phyloP scores from a whole-genome alignment of 1,140 invertebrate genomes.

The Drosophila tropicalis region DNA sequence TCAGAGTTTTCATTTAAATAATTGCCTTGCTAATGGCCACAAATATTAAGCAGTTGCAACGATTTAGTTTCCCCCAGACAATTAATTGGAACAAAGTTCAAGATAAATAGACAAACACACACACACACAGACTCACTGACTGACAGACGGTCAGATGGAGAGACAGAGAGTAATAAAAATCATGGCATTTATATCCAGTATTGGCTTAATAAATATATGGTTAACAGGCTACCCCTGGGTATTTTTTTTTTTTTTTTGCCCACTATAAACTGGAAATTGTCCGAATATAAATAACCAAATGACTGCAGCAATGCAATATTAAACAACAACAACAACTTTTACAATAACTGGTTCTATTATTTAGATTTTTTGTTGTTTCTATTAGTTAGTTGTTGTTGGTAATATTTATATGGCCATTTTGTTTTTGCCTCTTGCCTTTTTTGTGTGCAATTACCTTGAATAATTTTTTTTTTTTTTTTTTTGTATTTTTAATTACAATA shows the following conservation, averaged over 20 bases:
- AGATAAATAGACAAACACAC: slow-evolving; percentile 10
- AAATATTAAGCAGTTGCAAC: slow-evolving; percentile 41
- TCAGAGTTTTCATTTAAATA: slow-evolving; percentile 58
- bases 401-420: slow-evolving; percentile 43
- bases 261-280: slow-evolving; percentile 70
- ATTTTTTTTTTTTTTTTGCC: slow-evolving; percentile 35
- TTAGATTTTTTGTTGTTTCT: slow-evolving; percentile 44
- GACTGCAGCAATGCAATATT: slow-evolving; percentile 46
- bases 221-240: slow-evolving; percentile 46
- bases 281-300: slow-evolving; percentile 75
- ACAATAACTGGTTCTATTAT: slow-evolving; percentile 76
- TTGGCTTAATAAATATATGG: slow-evolving; percentile 53
- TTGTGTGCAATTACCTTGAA: slow-evolving; percentile 57
- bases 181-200: slow-evolving; percentile 34
- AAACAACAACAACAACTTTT: slow-evolving; percentile 54
- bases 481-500: slow-evolving; percentile 61
- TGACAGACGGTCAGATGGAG: background rate
- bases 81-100: slow-evolving; percentile 60
- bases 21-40: slow-evolving; percentile 46
- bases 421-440: slow-evolving; percentile 49
- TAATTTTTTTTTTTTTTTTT: slow-evolving; percentile 52
- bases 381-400: slow-evolving; percentile 42
- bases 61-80: slow-evolving; percentile 27
- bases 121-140: background rate
- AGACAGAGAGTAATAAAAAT: slow-evolving; percentile 9